A percentile compares a stretch with the other conserved stretches of the same genome.
Evolutionary conservation across 2,797 vertebrate genomes (phyloP).

Genomic region (Streptopelia turtur): DNA sequence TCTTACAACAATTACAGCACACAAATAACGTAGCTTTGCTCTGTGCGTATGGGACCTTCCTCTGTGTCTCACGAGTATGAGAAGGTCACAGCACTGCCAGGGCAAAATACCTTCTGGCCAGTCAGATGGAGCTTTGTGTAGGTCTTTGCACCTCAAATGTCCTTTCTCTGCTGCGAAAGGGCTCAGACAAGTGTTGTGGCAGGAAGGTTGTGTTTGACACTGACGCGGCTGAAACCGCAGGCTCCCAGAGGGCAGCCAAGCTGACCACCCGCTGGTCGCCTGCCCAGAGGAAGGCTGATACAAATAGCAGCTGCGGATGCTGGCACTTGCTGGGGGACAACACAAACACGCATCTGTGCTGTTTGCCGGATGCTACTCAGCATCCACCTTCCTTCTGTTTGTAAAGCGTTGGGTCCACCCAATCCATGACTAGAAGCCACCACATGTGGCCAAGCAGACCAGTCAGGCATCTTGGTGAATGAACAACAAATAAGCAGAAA

Average conservation of each 20-base stretch:
- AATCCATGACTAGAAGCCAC: not conserved
- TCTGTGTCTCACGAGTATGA: not conserved
- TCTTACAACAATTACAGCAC: not conserved
- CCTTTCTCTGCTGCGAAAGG: not conserved
- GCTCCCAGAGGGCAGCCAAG: not conserved
- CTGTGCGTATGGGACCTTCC: not conserved
- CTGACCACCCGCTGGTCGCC: not conserved
- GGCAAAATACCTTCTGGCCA: not conserved
- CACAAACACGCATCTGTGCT: not conserved
- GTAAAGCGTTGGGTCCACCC: not conserved
- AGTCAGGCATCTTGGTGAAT: fast-evolving
- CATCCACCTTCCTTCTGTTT: not conserved
- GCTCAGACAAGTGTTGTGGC: not conserved
- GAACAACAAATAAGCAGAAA: not conserved
- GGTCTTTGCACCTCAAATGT: not conserved
- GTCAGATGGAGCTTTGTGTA: not conserved
- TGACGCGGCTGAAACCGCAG: not conserved
- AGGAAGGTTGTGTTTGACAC: not conserved
- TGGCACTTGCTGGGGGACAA: not conserved
- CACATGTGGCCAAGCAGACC: fast-evolving
- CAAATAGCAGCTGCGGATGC: not conserved
- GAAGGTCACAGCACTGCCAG: not conserved
- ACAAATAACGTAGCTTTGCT: not conserved
- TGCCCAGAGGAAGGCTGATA: not conserved
- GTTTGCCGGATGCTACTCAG: not conserved